Evolutionary conservation across 2,113 vertebrate genomes (phyloP).

Genomic region (Hippopotamus amphibius): DNA sequence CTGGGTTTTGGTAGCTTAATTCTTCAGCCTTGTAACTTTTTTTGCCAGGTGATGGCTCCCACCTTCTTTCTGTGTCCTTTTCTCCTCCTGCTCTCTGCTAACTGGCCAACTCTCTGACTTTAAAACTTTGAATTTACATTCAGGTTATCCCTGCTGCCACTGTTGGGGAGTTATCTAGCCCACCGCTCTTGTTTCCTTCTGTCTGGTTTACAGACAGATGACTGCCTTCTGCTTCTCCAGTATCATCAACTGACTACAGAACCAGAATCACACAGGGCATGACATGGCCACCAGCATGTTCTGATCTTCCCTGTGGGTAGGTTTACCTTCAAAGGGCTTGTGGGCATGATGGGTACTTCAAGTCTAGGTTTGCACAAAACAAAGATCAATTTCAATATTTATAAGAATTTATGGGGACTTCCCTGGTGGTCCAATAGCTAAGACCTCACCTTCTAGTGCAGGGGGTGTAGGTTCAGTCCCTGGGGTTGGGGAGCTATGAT

Average conservation of each 20-base stretch:
- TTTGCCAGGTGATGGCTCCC: background rate
- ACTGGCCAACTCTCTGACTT: background rate
- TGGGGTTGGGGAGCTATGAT: too few relatives aligned
- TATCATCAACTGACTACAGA: background rate
- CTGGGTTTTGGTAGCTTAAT: background rate
- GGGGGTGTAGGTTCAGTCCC: too few relatives aligned
- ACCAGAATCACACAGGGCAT: background rate
- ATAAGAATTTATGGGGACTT: background rate
- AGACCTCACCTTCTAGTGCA: too few relatives aligned
- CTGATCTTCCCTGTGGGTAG: background rate
- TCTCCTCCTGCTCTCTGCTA: background rate
- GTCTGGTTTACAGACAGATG: background rate
- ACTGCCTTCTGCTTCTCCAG: background rate
- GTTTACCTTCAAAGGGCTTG: background rate
- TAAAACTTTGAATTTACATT: background rate
- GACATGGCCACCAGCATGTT: background rate
- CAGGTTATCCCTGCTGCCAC: background rate
- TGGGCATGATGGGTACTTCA: background rate
- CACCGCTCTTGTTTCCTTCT: background rate
- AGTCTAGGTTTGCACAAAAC: background rate
- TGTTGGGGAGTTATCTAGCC: background rate
- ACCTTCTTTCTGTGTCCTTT: background rate
- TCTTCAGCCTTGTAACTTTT: background rate
- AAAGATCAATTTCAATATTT: slow-evolving; percentile 11
- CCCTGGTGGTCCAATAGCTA: too few relatives aligned